Evolutionary conservation across 2,888 invertebrate genomes (phyloP).

Genomic region (Shargacucullia verbasci): DNA sequence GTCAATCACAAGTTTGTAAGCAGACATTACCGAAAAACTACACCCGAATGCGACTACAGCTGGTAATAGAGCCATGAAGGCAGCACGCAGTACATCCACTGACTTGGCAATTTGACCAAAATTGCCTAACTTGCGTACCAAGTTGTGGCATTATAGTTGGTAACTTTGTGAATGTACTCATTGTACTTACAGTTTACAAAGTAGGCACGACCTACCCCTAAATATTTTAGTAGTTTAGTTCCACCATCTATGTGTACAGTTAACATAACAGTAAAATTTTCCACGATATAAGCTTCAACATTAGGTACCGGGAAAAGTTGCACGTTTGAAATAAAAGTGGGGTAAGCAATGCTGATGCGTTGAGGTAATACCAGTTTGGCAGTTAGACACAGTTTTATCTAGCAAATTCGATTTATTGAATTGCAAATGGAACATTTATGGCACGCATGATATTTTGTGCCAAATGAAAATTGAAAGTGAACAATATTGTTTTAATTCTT

Average conservation of each 20-base stretch:
- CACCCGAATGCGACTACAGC: slow-evolving; percentile 8
- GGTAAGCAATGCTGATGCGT: slow-evolving; percentile 4
- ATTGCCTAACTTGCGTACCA: slow-evolving; percentile 39
- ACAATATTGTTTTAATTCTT: too few species aligned
- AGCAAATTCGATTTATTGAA: too few species aligned
- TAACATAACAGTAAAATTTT: slow-evolving; percentile 16
- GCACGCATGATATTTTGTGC: too few species aligned
- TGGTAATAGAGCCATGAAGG: slow-evolving; percentile 20
- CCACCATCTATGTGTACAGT: slow-evolving; percentile 23
- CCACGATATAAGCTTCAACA: slow-evolving; percentile 23
- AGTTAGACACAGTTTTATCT: too few species aligned
- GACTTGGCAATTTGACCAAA: slow-evolving; percentile 17
- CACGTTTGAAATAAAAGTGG: slow-evolving; percentile 29
- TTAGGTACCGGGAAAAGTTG: slow-evolving; percentile 17
- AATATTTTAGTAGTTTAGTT: slow-evolving; percentile 44
- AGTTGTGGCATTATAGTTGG: slow-evolving; percentile 29
- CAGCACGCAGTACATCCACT: slow-evolving; percentile 9
- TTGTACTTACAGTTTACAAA: background rate
- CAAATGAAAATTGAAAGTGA: too few species aligned
- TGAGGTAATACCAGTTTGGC: background rate
- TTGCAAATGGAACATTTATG: too few species aligned
- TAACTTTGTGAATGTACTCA: slow-evolving; percentile 30
- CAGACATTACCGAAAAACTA: slow-evolving; percentile 35
- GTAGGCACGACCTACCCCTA: slow-evolving; percentile 24
- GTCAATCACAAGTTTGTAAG: slow-evolving; percentile 64